phyloP scores from a whole-genome alignment of 2,113 vertebrate species.

The Stigmatopora argus region DNA sequence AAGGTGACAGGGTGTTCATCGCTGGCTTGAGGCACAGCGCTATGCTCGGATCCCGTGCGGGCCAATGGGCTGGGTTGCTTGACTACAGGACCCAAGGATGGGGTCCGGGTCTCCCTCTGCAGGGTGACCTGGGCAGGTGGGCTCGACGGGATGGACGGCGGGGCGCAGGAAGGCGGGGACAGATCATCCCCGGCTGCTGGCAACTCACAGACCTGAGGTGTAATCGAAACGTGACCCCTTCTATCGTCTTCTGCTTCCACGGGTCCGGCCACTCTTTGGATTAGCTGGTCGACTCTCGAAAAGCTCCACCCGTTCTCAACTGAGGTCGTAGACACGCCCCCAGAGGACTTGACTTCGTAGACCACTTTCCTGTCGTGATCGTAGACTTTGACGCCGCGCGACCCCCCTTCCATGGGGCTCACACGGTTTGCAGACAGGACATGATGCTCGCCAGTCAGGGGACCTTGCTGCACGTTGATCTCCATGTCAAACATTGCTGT shows the following conservation, averaged over 20 bases:
- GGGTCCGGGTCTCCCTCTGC: slow-evolving; percentile 69
- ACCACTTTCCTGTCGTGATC: slow-evolving; percentile 94
- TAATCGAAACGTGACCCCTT: slow-evolving; percentile 61
- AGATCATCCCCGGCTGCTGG: slow-evolving; percentile 51
- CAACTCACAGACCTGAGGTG: slow-evolving; percentile 40
- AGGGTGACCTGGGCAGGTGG: slow-evolving; percentile 76
- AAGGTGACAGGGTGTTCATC: slow-evolving; percentile 88
- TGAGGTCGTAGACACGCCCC: slow-evolving; percentile 72
- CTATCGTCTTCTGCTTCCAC: slow-evolving; percentile 64
- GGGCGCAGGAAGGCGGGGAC: slow-evolving; percentile 65
- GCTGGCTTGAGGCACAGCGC: slow-evolving; percentile 60
- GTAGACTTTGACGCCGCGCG: slow-evolving; percentile 90
- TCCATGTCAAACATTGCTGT: slow-evolving; percentile 98
- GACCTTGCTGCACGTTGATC: slow-evolving; percentile 97
- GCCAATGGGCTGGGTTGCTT: slow-evolving; percentile 48
- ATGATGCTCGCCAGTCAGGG: slow-evolving; percentile 88
- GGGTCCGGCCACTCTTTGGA: slow-evolving; percentile 82
- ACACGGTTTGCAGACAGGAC: slow-evolving; percentile 86
- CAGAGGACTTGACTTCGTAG: slow-evolving; percentile 85
- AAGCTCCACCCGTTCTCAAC: slow-evolving; percentile 92
- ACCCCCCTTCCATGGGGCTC: slow-evolving; percentile 80
- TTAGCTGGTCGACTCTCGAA: slow-evolving; percentile 84
- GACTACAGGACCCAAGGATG: slow-evolving; percentile 41
- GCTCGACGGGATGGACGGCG: slow-evolving; percentile 60
- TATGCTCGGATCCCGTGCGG: slow-evolving; percentile 18